phyloP scores from a whole-genome alignment of 2,797 vertebrate species.

The Gallirallus australis region DNA sequence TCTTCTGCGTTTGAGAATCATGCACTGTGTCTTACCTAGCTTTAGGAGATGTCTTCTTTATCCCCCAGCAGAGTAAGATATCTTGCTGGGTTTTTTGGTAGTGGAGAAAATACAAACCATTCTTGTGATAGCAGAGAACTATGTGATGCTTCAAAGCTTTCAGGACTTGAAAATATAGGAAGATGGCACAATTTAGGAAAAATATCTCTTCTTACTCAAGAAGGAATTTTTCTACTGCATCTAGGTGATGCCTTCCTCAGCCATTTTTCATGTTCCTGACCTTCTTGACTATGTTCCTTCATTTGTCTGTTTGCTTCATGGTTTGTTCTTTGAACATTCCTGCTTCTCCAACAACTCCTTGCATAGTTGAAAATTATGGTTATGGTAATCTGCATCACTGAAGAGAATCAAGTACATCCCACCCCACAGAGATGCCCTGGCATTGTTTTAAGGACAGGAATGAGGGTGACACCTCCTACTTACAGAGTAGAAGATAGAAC shows the following conservation, averaged over 20 bases:
- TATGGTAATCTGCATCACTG: background rate
- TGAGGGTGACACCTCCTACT: background rate
- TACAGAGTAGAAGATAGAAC: background rate
- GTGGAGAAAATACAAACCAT: background rate
- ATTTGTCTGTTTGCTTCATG: background rate
- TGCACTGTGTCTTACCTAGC: background rate
- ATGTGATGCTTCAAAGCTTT: background rate
- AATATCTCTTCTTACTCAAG: background rate
- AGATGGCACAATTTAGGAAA: background rate
- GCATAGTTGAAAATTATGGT: background rate
- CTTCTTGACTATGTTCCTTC: background rate
- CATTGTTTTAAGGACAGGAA: background rate
- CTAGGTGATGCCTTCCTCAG: background rate
- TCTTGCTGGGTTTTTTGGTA: background rate
- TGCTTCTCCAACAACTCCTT: background rate
- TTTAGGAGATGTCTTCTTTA: background rate
- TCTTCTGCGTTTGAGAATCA: background rate
- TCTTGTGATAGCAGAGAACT: background rate
- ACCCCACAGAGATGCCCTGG: background rate
- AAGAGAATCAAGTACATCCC: background rate
- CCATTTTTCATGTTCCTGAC: background rate
- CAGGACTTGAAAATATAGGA: background rate
- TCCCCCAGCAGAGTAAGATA: background rate
- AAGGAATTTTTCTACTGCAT: background rate
- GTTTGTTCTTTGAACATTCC: background rate